Conservation (phyloP, 2,888 invertebrate species). For the Galerucella nymphaeae region DNA sequence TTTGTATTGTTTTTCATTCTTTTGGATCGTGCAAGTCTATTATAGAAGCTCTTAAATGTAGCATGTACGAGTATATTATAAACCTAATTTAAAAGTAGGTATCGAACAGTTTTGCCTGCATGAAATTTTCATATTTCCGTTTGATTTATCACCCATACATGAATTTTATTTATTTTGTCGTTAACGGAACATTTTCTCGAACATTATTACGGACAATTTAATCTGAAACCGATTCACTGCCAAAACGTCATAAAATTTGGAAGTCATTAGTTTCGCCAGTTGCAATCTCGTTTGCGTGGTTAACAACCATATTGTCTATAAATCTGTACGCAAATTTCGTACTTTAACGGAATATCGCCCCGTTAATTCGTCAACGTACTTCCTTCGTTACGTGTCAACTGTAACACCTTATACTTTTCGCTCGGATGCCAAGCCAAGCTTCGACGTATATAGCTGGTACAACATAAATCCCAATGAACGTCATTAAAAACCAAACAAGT, state of each 20-base stretch:
- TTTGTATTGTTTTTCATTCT: not conserved
- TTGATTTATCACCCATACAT: not conserved
- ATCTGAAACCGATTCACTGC: slow-evolving; percentile 2
- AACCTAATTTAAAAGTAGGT: no score
- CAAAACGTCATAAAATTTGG: slow-evolving; percentile 31
- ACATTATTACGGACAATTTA: slow-evolving; percentile 9
- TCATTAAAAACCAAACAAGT: no score
- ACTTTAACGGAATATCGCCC: slow-evolving; percentile 36
- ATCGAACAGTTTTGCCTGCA: not conserved
- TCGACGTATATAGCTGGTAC: no score
- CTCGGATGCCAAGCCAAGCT: not conserved
- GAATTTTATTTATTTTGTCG: not conserved
- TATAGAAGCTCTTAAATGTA: not conserved
- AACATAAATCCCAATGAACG: no score
- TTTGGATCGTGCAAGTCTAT: not conserved
- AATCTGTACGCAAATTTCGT: slow-evolving; percentile 43
- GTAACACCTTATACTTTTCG: not conserved
- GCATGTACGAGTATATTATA: no score
- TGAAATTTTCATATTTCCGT: not conserved
- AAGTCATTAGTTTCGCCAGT: slow-evolving; percentile 40
- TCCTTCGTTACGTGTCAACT: slow-evolving; percentile 8
- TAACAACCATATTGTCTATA: slow-evolving; percentile 39
- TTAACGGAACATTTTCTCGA: not conserved
- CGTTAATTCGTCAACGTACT: slow-evolving; percentile 33
- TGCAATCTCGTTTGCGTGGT: slow-evolving; percentile 38